A percentile compares a stretch with the other conserved stretches of the same genome.
These are phyloP conservation scores for Pogonophryne albipinna DNA, from an alignment of 2,797 vertebrate genomes.

Conservation along the genomic window DNA sequence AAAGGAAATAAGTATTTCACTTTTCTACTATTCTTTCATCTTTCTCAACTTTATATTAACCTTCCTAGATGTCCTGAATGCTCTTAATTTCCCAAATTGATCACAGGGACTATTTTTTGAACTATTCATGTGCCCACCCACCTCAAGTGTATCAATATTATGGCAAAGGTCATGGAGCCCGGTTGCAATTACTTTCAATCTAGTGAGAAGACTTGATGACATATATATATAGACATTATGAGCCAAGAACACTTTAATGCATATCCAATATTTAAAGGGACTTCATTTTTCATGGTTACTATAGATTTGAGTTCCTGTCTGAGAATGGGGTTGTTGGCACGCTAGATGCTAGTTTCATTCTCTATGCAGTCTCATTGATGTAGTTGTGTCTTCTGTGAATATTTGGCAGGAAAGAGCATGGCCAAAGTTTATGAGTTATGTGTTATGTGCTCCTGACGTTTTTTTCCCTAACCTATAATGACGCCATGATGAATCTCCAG, in stretches of 20 bases:
- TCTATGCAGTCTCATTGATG: constrained; percentile 15
- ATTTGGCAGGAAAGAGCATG: constrained; percentile 30
- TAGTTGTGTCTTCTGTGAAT: constrained; percentile 30
- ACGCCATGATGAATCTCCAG: constrained; percentile 56
- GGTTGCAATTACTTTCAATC: constrained; percentile 65
- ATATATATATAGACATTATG: constrained; percentile 61
- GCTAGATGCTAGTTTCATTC: constrained; percentile 5
- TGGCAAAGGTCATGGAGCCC: constrained; percentile 48
- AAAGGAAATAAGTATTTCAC: background rate
- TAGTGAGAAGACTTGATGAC: constrained; percentile 61
- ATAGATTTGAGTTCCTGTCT: constrained; percentile 43
- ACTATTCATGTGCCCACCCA: constrained; percentile 31
- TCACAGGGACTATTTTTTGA: background rate
- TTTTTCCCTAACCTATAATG: constrained; percentile 48
- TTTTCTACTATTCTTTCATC: constrained; percentile 2
- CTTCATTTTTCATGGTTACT: constrained; percentile 42
- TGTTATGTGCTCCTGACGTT: constrained; percentile 35
- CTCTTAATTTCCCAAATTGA: constrained; percentile 10
- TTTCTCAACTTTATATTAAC: background rate
- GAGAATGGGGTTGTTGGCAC: constrained; percentile 14
- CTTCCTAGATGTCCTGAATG: background rate
- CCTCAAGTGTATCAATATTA: constrained; percentile 58
- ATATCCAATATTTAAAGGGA: constrained; percentile 36
- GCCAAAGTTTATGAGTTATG: constrained; percentile 54
- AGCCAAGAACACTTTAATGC: constrained; percentile 38